Conservation (phyloP, 2,113 vertebrate genomes). For the Saccopteryx bilineata region DNA sequence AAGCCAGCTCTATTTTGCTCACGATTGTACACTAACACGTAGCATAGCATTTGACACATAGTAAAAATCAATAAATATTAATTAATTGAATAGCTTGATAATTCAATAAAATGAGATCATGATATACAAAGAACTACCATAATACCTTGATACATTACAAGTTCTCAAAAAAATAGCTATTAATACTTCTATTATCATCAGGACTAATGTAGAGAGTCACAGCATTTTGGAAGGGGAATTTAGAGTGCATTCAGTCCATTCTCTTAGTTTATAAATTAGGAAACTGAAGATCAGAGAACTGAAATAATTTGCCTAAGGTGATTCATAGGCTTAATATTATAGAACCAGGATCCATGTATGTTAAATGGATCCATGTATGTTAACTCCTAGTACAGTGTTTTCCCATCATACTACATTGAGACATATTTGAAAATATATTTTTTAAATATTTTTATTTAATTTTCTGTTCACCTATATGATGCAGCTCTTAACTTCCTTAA, state of each 20-base stretch:
- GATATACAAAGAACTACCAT: neutral
- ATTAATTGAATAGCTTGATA: neutral
- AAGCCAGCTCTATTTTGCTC: neutral
- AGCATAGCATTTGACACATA: neutral
- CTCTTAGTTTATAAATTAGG: neutral
- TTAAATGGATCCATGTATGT: neutral
- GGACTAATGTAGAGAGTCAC: neutral
- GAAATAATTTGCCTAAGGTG: neutral
- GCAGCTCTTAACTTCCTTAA: neutral
- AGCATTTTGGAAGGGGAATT: neutral
- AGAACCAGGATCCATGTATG: neutral
- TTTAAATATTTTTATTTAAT: neutral
- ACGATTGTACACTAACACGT: neutral
- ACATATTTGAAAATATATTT: neutral
- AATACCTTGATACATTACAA: neutral
- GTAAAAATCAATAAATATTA: neutral
- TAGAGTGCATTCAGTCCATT: neutral
- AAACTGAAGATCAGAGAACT: neutral
- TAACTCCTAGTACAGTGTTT: neutral
- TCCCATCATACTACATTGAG: neutral
- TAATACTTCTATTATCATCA: neutral
- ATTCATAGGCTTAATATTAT: neutral
- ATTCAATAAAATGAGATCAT: constrained; percentile 16
- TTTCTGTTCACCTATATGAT: constrained; percentile 5
- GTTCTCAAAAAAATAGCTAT: neutral